Conservation (phyloP, 2,888 invertebrate genomes). For the Rhamphomyia laevipes region DNA sequence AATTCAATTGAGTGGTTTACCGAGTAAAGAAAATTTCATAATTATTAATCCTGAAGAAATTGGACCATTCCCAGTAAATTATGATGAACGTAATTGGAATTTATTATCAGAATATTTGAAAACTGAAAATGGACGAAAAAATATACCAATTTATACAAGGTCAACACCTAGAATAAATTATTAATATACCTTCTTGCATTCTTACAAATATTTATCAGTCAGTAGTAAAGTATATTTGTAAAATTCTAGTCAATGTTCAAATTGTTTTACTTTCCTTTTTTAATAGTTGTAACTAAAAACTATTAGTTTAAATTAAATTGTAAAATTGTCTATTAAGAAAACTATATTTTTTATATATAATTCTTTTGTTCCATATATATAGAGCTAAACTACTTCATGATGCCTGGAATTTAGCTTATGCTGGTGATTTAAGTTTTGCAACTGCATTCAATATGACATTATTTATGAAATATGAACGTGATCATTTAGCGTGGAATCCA, state of each 20-base stretch:
- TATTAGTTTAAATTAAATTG: no score
- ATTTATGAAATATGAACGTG: conserved; percentile 58
- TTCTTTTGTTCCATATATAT: background rate
- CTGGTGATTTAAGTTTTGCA: conserved; percentile 62
- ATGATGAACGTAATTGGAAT: conserved; percentile 66
- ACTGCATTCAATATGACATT: conserved; percentile 69
- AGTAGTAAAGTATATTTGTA: background rate
- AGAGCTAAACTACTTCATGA: conserved; percentile 65
- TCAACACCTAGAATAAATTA: no score
- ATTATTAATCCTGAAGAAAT: conserved; percentile 78
- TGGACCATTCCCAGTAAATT: conserved; percentile 74
- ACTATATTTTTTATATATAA: no score
- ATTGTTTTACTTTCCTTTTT: no score
- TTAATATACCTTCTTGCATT: no score
- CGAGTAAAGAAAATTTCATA: conserved; percentile 50
- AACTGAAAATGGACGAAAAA: conserved; percentile 41
- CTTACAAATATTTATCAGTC: background rate
- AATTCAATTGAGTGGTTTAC: conserved; percentile 42
- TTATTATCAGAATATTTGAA: conserved; percentile 53
- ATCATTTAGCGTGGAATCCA: conserved; percentile 71
- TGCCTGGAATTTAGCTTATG: conserved; percentile 66
- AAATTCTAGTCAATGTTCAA: no score
- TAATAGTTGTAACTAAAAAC: no score
- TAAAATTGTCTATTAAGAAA: no score
- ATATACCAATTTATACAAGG: conserved; percentile 55